These are phyloP conservation scores for Aricia artaxerxes DNA, from an alignment of 2,888 invertebrate genomes.

Conservation along the genomic window DNA sequence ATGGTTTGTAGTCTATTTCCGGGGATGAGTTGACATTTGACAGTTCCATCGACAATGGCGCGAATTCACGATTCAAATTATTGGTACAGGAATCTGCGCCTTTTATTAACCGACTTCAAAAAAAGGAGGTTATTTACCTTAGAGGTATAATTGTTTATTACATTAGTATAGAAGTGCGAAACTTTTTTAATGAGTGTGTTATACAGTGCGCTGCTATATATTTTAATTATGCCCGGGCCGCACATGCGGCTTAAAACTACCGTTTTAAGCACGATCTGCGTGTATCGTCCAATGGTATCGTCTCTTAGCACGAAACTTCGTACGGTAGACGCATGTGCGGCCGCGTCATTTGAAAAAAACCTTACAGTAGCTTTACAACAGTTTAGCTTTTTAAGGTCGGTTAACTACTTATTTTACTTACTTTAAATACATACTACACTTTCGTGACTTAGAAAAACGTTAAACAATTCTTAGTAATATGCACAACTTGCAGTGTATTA, in stretches of 20 bases:
- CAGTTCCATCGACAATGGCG: background rate
- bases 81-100: background rate
- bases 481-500: background rate
- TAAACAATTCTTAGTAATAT: background rate
- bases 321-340: too few relatives aligned
- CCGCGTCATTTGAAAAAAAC: too few relatives aligned
- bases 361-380: background rate
- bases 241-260: too few relatives aligned
- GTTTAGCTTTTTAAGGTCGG: background rate
- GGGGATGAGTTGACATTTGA: constrained; percentile 9
- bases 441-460: constrained; percentile 16
- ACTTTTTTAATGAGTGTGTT: too few relatives aligned
- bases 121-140: too few relatives aligned
- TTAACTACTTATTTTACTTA: background rate
- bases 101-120: background rate
- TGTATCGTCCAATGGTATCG: too few relatives aligned
- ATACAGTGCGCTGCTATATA: too few relatives aligned
- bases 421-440: background rate
- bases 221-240: too few relatives aligned
- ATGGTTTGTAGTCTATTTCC: constrained; percentile 24
- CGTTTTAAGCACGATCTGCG: too few relatives aligned
- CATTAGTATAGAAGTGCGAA: too few relatives aligned
- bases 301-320: too few relatives aligned
- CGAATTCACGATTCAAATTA: background rate
- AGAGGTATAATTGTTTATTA: background rate